These are phyloP conservation scores for Clarias platycephalus DNA, from an alignment of 2,797 vertebrate species.

Conservation along the genomic window DNA sequence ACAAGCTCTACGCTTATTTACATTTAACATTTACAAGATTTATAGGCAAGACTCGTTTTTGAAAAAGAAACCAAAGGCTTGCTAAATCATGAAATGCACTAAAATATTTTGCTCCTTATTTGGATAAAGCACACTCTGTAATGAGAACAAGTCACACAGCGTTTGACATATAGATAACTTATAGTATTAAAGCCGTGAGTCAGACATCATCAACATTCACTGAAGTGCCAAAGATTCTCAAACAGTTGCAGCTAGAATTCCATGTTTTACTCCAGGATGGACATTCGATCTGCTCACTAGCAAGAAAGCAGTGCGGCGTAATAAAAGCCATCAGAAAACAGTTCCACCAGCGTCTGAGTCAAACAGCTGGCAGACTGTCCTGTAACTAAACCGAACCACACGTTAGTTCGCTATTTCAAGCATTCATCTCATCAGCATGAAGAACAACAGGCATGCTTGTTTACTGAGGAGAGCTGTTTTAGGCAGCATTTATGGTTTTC, in stretches of 20 bases:
- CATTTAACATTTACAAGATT: background rate
- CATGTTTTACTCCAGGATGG: constrained; percentile 40
- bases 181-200: background rate
- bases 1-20: background rate
- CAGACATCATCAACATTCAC: background rate
- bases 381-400: constrained; percentile 54
- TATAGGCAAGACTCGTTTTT: background rate
- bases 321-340: constrained; percentile 46
- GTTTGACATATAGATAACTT: background rate
- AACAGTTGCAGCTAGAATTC: constrained; percentile 23
- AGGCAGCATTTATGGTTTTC: constrained; percentile 11
- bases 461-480: background rate
- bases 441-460: constrained; percentile 47
- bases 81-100: background rate
- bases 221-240: constrained; percentile 18
- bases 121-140: background rate
- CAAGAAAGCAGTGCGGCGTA: constrained; percentile 56
- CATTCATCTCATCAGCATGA: constrained; percentile 41
- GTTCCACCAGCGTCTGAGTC: constrained; percentile 58
- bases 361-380: constrained; percentile 58
- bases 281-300: constrained; percentile 57
- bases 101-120: background rate
- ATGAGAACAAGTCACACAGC: background rate
- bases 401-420: constrained; percentile 43
- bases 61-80: background rate